Base-by-base conservation (phyloP, 2,113 vertebrate genomes). In the Camelus dromedarius region DNA sequence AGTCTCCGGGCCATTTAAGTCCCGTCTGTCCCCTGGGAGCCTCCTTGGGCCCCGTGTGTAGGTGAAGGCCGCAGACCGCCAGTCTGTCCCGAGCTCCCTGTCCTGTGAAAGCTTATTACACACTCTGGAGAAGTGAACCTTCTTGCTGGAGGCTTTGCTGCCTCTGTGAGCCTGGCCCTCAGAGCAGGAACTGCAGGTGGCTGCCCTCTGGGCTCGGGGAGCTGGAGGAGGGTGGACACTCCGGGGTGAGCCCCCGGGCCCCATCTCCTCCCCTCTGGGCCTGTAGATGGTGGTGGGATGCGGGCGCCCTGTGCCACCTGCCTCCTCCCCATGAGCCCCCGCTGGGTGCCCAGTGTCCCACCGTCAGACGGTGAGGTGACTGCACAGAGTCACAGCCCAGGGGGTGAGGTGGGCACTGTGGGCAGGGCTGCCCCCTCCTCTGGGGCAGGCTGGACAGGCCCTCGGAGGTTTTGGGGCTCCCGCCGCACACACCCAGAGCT, bases 221-320 rank as follows among this genome's bases (percentile, higher is more conserved):
- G 32, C 56, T 7, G 8, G 28, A 32, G 16, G 3, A 10, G 28
- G 18, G 35, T 14, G 30, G 14, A 6, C 30, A 12, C 13, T 5
- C 62, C 14, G 69, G 56, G 32, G 30, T 24, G 8, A 46, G 58
- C 38, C 58, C 2, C 6, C 10, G 4, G 26, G 42, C 20, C 19
- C 38, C 16, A 13, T 58, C 93, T 95, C n/a, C 54, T 50, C 15
- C 69, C 90, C 26, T 93, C 66, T 52, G 99, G 99, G 99, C 94
- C 99, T 99, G 89, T 99, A 99, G 97, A 99, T 98, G 99, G 99
- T 92, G 98, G 98, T 58, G 99, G 99, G 80, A 99, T 1, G 99
- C 0, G 72, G 42, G 72, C 26, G 19, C 38, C 30, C 46, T 48
- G 24, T 75, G 72, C 42, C 72, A 48, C 42, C 15, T 28, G 72